Evolutionary conservation across 2,888 invertebrate genomes (phyloP), one percentile per base, ranked within the genome.

Genomic region (Erebia palarica): DNA sequence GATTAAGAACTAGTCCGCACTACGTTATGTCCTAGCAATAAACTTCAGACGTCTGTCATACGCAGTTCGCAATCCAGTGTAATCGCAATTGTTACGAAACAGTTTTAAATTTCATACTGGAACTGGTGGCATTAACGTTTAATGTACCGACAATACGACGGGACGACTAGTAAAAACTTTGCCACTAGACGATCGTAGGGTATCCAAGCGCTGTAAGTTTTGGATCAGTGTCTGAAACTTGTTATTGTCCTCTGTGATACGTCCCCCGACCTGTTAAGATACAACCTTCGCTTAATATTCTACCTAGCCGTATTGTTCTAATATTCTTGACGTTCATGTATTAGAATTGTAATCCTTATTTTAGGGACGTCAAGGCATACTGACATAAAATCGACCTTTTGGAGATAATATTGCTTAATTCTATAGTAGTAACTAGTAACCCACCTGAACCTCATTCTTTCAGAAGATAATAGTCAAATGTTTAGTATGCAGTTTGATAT

Each of bases 81-180:
- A 87, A 89, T 86, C 84, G 83, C 85, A 81, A 85, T 82, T 82
- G 84, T 86, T 88, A 83, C 80, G 83, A 84, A 82, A 82, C 87
- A 90, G 89, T 91, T 89, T 91, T 83, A 89, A 91, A 87, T 88
- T 89, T 87, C 82, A 78, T 76, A 86, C 83, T 83, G 82, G 80
- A 86, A 87, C 85, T 82, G 83, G 79, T 81, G 80, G 85, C 82
- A 87, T 90, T 89, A 89, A 90, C 88, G 88, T 86, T 88, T 90
- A 91, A 91, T 90, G 90, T 88, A 90, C 87, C 88, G 86, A 89
- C 90, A 87, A 89, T 90, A 90, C 89, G 86, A 80, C 82, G 75
- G 81, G 83, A 84, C 85, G 83, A 85, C 82, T 88, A 90, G 90
- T 91, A 91, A 92, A 92, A 91, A 92, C 90, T 92, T 92, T 85